Base-by-base conservation (phyloP, 2,888 invertebrate species). In the Fragum fragum region DNA sequence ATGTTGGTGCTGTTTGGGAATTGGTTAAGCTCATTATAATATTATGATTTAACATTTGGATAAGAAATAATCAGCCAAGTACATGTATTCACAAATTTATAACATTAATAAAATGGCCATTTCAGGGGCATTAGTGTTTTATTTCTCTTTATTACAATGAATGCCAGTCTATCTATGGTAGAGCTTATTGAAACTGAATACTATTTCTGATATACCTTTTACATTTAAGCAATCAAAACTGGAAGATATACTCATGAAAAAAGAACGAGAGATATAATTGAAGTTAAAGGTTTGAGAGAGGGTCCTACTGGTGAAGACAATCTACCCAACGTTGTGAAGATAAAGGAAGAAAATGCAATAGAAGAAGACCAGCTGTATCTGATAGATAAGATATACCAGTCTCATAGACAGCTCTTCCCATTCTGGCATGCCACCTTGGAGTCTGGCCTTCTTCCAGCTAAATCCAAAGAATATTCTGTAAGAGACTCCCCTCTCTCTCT, bases 181-280 rank as follows among this genome's bases (percentile, higher is more conserved):
- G n/a, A n/a, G n/a, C n/a, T n/a, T n/a, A n/a, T n/a, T n/a, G n/a
- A n/a, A n/a, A n/a, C n/a, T n/a, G n/a, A n/a, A n/a, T n/a, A n/a
- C n/a, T n/a, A n/a, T n/a, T n/a, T n/a, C n/a, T n/a, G n/a, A n/a
- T n/a, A n/a, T n/a, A n/a, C n/a, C 66, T 70, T 18, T 73, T 73
- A 0, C 55, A 36, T 87, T 84, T 18, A 87, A 94, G 94, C 94
- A 5, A 94, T 94, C 39, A 93, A 93, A 81, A 93, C 93, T 0
- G 93, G 93, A 1, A 83, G 93, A 42, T 93, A 93, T 81, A 92
- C 93, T 7, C 91, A 92, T 59, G 89, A 89, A 71, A 94, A 94
- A 78, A 84, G 92, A 52, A 92, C 93, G 11, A 82, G 89, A 68
- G 93, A 94, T 77, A 94, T 92, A 5, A 77, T 89, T 11, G 93